These are phyloP conservation scores for Drosophila koepferae DNA, from an alignment of 2,888 invertebrate genomes.

Conservation along the genomic window DNA sequence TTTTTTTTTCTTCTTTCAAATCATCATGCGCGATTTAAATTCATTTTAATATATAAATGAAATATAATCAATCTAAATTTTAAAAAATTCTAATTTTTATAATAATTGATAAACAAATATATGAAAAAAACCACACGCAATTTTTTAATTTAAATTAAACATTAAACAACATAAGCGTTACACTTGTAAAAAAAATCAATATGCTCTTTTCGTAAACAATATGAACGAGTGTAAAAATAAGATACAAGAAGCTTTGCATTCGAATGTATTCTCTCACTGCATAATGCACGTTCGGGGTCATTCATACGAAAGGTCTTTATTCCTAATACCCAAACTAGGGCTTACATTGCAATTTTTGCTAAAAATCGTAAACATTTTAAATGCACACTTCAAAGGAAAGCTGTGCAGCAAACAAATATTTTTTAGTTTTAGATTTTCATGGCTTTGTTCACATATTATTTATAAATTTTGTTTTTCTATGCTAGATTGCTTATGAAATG, in stretches of 20 bases:
- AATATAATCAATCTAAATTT: too few relatives aligned
- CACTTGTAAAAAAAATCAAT: background rate
- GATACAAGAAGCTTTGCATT: background rate
- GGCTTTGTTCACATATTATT: background rate
- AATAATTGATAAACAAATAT: too few relatives aligned
- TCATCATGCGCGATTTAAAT: too few relatives aligned
- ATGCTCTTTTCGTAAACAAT: background rate
- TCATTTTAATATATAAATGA: too few relatives aligned
- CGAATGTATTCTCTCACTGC: background rate
- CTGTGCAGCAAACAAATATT: background rate
- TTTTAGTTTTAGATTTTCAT: background rate
- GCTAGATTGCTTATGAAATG: too few relatives aligned
- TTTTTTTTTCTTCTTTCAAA: too few relatives aligned
- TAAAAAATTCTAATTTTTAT: too few relatives aligned
- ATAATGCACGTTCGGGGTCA: constrained; percentile 7
- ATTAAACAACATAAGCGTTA: too few relatives aligned
- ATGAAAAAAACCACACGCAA: too few relatives aligned
- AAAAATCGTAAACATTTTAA: background rate
- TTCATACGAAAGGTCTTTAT: background rate
- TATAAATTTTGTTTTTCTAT: background rate
- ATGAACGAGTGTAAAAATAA: background rate
- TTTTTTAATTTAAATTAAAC: too few relatives aligned
- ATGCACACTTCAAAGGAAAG: background rate
- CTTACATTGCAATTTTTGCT: background rate
- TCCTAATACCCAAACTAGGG: background rate